These are phyloP conservation scores for Amiota mariae DNA, from an alignment of 2,888 invertebrate genomes.

Conservation along the genomic window DNA sequence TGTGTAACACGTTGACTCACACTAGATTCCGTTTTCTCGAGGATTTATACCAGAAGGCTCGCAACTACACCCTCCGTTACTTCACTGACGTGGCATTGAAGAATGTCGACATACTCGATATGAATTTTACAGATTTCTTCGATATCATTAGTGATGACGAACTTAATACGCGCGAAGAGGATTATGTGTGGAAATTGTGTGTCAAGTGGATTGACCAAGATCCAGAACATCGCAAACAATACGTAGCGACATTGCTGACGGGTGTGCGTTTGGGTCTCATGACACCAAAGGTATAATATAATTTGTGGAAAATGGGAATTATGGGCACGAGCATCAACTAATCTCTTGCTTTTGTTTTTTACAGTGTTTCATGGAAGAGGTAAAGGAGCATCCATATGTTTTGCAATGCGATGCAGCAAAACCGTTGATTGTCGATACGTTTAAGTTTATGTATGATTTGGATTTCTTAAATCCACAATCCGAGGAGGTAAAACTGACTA, in stretches of 20 bases:
- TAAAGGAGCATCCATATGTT: conserved; percentile 91
- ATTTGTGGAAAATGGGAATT: conserved; percentile 38
- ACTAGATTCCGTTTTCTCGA: conserved; percentile 70
- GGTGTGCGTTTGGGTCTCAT: conserved; percentile 87
- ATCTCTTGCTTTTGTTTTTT: conserved; percentile 35
- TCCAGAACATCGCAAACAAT: conserved; percentile 80
- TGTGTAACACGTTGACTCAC: background rate
- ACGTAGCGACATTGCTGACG: conserved; percentile 86
- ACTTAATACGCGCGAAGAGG: conserved; percentile 90
- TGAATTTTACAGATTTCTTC: conserved; percentile 83
- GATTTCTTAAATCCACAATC: conserved; percentile 88
- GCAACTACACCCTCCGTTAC: conserved; percentile 83
- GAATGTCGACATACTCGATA: conserved; percentile 83
- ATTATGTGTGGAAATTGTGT: conserved; percentile 89
- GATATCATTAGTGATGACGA: conserved; percentile 87
- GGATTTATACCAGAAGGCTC: conserved; percentile 79
- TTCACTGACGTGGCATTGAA: conserved; percentile 83
- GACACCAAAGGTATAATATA: conserved; percentile 84
- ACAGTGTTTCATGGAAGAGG: conserved; percentile 92
- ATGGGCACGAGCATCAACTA: background rate
- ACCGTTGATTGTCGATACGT: conserved; percentile 91
- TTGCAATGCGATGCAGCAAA: conserved; percentile 86
- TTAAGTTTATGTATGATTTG: conserved; percentile 92
- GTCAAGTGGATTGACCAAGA: conserved; percentile 90
- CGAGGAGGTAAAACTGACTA: conserved; percentile 78